phyloP scores from a whole-genome alignment of 2,113 vertebrate genomes.

The Vulpes ferrilata region DNA sequence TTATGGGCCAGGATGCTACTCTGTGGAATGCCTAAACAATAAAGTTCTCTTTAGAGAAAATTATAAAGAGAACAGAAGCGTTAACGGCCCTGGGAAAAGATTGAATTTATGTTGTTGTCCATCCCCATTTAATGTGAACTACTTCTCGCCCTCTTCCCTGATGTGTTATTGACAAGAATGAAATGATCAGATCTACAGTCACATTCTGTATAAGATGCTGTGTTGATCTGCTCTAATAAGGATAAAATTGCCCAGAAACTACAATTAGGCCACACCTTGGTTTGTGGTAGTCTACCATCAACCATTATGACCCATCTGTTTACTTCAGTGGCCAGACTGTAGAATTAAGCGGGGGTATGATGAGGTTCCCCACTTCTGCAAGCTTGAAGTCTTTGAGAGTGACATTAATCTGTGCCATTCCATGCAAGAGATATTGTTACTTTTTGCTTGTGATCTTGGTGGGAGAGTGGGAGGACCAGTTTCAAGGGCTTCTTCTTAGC shows the following conservation, averaged over 20 bases:
- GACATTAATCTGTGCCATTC: not conserved
- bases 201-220: not conserved
- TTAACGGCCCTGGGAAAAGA: not conserved
- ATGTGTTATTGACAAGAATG: not conserved
- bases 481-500: not conserved
- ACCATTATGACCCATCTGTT: not conserved
- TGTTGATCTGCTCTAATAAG: not conserved
- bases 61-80: not conserved
- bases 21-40: not conserved
- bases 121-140: not conserved
- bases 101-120: not conserved
- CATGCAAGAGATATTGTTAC: not conserved
- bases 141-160: not conserved
- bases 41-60: not conserved
- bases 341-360: not conserved
- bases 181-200: not conserved
- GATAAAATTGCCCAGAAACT: not conserved
- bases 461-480: not conserved
- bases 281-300: not conserved
- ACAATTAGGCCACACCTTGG: not conserved
- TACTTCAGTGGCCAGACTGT: not conserved
- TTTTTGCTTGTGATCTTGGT: not conserved
- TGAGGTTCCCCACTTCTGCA: too few species aligned
- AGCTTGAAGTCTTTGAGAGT: not conserved
- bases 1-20: not conserved